Percentiles rank a stretch among this genome's conserved stretches.
phyloP scores from a whole-genome alignment of 2,113 vertebrate species.

The Dipodomys stephensi region DNA sequence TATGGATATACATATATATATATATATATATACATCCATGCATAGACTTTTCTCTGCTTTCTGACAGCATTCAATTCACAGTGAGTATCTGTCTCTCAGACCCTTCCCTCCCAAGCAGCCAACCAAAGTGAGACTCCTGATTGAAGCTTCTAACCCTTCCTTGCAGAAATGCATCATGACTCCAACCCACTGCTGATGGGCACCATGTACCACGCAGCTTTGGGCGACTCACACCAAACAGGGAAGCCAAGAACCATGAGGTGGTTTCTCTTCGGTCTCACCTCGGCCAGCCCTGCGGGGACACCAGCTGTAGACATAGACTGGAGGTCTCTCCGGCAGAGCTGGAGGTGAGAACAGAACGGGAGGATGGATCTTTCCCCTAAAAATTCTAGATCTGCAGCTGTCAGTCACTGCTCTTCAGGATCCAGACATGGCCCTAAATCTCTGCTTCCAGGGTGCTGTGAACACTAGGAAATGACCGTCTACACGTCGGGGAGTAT shows the following conservation, averaged over 20 bases:
- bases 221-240: too few species aligned
- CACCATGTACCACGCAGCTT: too few species aligned
- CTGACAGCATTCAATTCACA: background rate
- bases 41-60: background rate
- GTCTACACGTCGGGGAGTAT: background rate
- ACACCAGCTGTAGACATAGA: background rate
- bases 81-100: background rate
- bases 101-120: background rate
- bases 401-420: background rate
- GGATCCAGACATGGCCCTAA: too few species aligned
- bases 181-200: too few species aligned
- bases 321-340: background rate
- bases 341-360: background rate
- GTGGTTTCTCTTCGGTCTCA: background rate
- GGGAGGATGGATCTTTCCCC: background rate
- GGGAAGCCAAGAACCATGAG: background rate
- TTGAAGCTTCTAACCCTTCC: background rate
- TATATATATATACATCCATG: too few species aligned
- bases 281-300: background rate
- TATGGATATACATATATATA: too few species aligned
- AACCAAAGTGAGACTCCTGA: background rate
- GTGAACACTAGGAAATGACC: background rate
- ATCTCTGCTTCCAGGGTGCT: background rate
- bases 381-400: background rate
- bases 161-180: fast-evolving